Evolutionary conservation across 1,140 invertebrate species (phyloP).

Genomic region (Teleopsis dalmanni): DNA sequence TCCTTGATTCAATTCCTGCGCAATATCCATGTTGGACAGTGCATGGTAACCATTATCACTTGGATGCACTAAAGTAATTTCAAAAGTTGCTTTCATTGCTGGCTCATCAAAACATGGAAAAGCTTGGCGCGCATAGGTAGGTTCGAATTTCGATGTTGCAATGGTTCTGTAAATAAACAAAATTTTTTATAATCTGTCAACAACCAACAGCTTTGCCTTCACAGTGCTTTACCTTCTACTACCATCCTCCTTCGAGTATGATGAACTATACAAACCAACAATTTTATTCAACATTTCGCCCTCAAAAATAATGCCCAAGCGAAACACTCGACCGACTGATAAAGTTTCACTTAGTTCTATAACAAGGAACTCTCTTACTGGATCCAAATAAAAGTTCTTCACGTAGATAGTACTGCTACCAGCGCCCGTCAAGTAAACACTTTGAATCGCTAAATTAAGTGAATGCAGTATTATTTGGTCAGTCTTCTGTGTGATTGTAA

Average conservation of each 20-base stretch:
- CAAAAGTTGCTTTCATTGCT: slow-evolving; percentile 82
- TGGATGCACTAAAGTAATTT: slow-evolving; percentile 67
- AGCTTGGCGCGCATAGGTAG: slow-evolving; percentile 83
- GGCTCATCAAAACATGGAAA: slow-evolving; percentile 98
- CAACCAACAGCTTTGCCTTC: background rate
- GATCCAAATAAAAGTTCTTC: slow-evolving; percentile 17
- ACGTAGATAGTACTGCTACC: slow-evolving; percentile 11
- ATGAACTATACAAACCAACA: slow-evolving; percentile 47
- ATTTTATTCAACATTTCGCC: slow-evolving; percentile 46
- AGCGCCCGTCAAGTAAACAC: slow-evolving; percentile 2
- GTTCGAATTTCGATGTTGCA: slow-evolving; percentile 88
- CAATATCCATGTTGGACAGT: slow-evolving; percentile 70
- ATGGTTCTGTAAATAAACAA: slow-evolving; percentile 54
- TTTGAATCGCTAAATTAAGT: slow-evolving; percentile 40
- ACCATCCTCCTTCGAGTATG: slow-evolving; percentile 37
- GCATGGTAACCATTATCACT: slow-evolving; percentile 56
- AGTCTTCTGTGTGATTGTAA: slow-evolving; percentile 50
- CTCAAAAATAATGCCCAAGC: slow-evolving; percentile 39
- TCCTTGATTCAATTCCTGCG: slow-evolving; percentile 9
- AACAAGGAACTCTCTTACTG: slow-evolving; percentile 26
- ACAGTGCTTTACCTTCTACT: slow-evolving; percentile 29
- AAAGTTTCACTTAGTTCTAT: slow-evolving; percentile 23
- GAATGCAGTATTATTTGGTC: slow-evolving; percentile 63
- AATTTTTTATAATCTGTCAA: background rate
- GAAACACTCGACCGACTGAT: background rate